These are phyloP conservation scores for Trididemnum miniatum DNA, from an alignment of 23 tunicate species.

Conservation along the genomic window DNA sequence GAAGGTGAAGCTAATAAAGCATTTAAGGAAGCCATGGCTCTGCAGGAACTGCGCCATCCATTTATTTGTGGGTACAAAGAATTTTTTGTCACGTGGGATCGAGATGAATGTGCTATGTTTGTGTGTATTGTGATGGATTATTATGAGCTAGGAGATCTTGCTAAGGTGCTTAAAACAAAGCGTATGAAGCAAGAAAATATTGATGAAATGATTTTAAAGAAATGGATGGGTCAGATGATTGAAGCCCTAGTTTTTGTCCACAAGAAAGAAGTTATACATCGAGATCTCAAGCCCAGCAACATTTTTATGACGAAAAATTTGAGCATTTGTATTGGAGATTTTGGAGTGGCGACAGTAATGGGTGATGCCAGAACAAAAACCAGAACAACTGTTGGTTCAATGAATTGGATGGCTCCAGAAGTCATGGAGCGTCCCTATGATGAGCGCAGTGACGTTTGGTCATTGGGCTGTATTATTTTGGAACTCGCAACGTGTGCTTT, in stretches of 20 bases:
- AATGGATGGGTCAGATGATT: constrained; percentile 94
- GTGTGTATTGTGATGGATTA: constrained; percentile 99
- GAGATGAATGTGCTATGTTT: constrained; percentile 96
- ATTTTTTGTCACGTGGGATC: constrained; percentile 98
- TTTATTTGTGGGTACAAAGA: constrained; percentile 96
- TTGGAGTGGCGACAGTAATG: constrained; percentile 99
- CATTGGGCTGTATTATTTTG: constrained; percentile 91
- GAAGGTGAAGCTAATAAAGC: constrained; percentile 99
- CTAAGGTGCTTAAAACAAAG: constrained; percentile 89
- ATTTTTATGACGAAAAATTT: constrained; percentile 92
- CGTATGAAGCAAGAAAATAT: constrained; percentile 82
- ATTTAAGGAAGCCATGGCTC: constrained; percentile 98
- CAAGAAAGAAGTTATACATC: constrained; percentile 90
- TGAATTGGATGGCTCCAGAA: constrained; percentile 99
- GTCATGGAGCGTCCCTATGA: constrained; percentile 99
- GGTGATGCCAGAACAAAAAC: constrained; percentile 99
- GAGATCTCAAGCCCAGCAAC: constrained; percentile 97
- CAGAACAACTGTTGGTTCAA: constrained; percentile 98
- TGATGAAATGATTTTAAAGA: constrained; percentile 78
- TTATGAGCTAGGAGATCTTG: constrained; percentile 96
- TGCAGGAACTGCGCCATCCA: constrained; percentile 84
- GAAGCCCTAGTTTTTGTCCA: constrained; percentile 96
- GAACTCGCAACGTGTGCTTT: constrained; percentile 95
- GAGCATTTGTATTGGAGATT: constrained; percentile 95
- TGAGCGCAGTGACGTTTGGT: constrained; percentile 99